phyloP scores from a whole-genome alignment of 1,140 invertebrate species.

The Pectinophora gossypiella region DNA sequence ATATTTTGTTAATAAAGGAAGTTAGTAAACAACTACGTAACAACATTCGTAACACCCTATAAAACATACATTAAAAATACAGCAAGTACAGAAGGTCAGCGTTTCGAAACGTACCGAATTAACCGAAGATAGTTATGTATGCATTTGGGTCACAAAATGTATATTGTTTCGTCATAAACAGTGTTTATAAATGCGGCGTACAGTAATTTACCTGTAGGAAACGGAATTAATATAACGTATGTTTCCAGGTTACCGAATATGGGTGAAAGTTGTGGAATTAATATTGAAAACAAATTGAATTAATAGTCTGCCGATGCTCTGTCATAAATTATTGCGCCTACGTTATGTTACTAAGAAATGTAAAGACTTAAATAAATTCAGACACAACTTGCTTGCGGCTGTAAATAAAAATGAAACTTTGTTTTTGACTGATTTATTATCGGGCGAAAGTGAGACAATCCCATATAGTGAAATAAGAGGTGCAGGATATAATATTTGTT shows the following conservation, averaged over 20 bases:
- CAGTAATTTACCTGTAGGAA: no score
- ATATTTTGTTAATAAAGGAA: slow-evolving; percentile 8
- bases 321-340: slow-evolving; percentile 45
- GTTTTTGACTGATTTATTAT: no score
- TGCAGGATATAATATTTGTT: not conserved
- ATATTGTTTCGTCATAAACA: not conserved
- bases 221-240: no score
- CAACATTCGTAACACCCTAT: no score
- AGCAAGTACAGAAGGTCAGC: slow-evolving; percentile 38
- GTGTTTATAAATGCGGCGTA: slow-evolving; percentile 13
- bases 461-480: no score
- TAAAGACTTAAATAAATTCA: slow-evolving; percentile 21
- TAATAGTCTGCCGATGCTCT: slow-evolving; percentile 32
- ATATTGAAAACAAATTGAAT: slow-evolving; percentile 55
- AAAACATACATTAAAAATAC: no score
- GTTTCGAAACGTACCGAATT: slow-evolving; percentile 51
- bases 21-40: slow-evolving; percentile 9
- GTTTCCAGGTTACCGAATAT: no score
- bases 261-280: no score
- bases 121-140: slow-evolving; percentile 43
- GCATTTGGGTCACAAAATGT: slow-evolving; percentile 47
- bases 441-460: no score
- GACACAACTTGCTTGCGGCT: slow-evolving; percentile 4
- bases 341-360: slow-evolving; percentile 34
- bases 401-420: not conserved